Percentiles rank a stretch among this genome's conserved stretches.
phyloP scores from a whole-genome alignment of 2,888 invertebrate genomes.

The Prosapia bicincta region DNA sequence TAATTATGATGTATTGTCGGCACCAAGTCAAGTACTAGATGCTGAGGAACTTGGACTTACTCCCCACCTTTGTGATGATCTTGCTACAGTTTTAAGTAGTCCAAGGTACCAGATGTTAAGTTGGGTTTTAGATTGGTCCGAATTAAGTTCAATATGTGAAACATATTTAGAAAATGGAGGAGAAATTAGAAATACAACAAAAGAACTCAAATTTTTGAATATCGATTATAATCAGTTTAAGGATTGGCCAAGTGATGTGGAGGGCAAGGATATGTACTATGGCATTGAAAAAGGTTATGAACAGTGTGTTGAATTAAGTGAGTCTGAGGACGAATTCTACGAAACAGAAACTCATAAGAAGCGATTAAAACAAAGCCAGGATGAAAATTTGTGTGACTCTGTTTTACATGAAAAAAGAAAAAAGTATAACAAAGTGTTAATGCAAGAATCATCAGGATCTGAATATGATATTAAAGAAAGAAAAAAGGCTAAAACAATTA shows the following conservation, averaged over 20 bases:
- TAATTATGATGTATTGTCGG: slow-evolving; percentile 42
- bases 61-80: slow-evolving; percentile 63
- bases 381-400: slow-evolving; percentile 1
- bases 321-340: slow-evolving; percentile 11
- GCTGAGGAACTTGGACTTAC: slow-evolving; percentile 63
- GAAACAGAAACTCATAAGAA: slow-evolving; percentile 2
- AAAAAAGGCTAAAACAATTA: neutral
- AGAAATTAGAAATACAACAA: slow-evolving; percentile 51
- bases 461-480: neutral
- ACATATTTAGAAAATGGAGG: slow-evolving; percentile 49
- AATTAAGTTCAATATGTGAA: slow-evolving; percentile 46
- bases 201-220: slow-evolving; percentile 70
- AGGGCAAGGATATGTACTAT: slow-evolving; percentile 52
- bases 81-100: slow-evolving; percentile 65
- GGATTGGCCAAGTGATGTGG: slow-evolving; percentile 59
- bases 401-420: neutral
- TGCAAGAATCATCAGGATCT: neutral
- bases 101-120: slow-evolving; percentile 67
- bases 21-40: slow-evolving; percentile 49
- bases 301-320: slow-evolving; percentile 29
- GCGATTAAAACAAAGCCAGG: slow-evolving; percentile 1
- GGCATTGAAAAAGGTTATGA: slow-evolving; percentile 63
- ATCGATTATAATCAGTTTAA: slow-evolving; percentile 66
- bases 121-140: slow-evolving; percentile 62
- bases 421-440: neutral